phyloP scores from a whole-genome alignment of 2,888 invertebrate genomes.

The Ophion ventricosus region DNA sequence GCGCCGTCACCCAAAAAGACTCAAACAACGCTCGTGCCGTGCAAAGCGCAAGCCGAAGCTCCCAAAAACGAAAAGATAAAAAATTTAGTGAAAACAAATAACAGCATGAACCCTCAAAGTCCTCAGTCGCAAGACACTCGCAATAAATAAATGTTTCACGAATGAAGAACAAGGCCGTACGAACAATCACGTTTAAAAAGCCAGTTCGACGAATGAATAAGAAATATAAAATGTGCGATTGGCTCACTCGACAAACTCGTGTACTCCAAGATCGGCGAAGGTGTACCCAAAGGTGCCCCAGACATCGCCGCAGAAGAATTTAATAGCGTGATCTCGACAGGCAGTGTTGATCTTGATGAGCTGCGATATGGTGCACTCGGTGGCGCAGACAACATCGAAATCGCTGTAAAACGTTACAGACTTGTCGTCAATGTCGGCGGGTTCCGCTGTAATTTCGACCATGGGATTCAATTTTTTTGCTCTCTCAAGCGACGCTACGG shows the following conservation, averaged over 20 bases:
- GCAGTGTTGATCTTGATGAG: slow-evolving; percentile 90
- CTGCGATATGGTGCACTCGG: slow-evolving; percentile 89
- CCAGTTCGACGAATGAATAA: background rate
- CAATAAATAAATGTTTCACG: background rate
- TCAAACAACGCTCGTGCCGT: too few species aligned
- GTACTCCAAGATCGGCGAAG: slow-evolving; percentile 94
- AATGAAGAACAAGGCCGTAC: background rate
- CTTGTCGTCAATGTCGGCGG: slow-evolving; percentile 87
- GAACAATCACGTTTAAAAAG: background rate
- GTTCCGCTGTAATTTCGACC: slow-evolving; percentile 92
- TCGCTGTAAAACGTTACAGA: slow-evolving; percentile 88
- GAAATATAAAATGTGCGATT: slow-evolving; percentile 8
- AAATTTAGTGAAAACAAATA: background rate
- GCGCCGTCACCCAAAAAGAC: too few species aligned
- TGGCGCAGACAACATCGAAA: slow-evolving; percentile 94
- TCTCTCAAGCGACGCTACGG: slow-evolving; percentile 91
- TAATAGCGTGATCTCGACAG: slow-evolving; percentile 90
- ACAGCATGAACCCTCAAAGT: background rate
- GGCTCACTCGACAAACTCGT: slow-evolving; percentile 90
- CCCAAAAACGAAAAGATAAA: too few species aligned
- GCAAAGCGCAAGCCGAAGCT: too few species aligned
- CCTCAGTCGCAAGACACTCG: background rate
- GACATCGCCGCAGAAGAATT: slow-evolving; percentile 95
- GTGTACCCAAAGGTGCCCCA: slow-evolving; percentile 97
- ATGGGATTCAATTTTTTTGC: slow-evolving; percentile 96